Conservation (phyloP, 2,113 vertebrate species). For the Nymphicus hollandicus region DNA sequence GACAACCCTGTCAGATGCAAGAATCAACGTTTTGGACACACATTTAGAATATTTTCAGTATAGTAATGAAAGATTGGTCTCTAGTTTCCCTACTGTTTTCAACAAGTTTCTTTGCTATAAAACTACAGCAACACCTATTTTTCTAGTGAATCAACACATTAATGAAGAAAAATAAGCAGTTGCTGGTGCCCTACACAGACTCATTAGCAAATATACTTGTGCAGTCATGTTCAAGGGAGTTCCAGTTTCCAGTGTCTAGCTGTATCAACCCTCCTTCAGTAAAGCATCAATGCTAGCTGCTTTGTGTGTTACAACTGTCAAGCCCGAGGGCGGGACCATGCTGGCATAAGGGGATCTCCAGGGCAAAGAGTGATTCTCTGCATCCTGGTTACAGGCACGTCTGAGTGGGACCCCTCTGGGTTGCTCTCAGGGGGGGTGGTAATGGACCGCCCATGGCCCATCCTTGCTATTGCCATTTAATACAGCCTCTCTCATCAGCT, state of each 20-base stretch:
- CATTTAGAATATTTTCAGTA: background rate
- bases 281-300: background rate
- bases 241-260: background rate
- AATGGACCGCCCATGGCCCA: rapidly evolving
- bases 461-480: background rate
- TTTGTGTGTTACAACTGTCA: background rate
- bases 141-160: background rate
- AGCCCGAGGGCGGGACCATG: rapidly evolving
- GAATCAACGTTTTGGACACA: rapidly evolving
- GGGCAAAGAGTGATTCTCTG: background rate
- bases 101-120: background rate
- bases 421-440: rapidly evolving
- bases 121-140: background rate
- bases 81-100: background rate
- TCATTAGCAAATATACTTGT: background rate
- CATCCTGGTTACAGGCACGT: rapidly evolving
- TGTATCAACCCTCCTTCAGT: background rate
- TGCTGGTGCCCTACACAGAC: background rate
- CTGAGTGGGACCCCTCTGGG: background rate
- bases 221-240: background rate
- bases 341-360: background rate
- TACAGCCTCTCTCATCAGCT: background rate
- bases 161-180: background rate
- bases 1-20: background rate
- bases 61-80: background rate